Percentiles rank a stretch among this genome's conserved stretches.
Evolutionary conservation across 30 jellyfish, hydroid and myxozoan genomes (phyloP).

Genomic region (Hydractinia echinata): DNA sequence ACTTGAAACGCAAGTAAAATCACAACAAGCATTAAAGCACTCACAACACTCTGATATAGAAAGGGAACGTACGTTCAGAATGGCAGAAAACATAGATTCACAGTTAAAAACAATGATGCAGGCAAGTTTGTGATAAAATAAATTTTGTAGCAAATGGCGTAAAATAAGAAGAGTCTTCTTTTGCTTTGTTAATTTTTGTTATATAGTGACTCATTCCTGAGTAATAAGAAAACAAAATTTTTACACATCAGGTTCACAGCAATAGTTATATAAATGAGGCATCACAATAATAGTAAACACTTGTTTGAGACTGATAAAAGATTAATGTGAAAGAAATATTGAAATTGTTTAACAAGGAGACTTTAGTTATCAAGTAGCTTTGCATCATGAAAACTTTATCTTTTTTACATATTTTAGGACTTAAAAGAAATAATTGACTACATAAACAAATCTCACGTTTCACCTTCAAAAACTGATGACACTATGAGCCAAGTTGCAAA

Average conservation of each 20-base stretch:
- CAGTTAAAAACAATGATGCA: slow-evolving; percentile 85
- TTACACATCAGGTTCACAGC: too few relatives aligned
- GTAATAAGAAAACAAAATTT: too few relatives aligned
- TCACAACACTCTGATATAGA: slow-evolving; percentile 92
- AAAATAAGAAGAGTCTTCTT: too few relatives aligned
- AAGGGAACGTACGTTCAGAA: slow-evolving; percentile 73
- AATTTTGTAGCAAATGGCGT: too few relatives aligned
- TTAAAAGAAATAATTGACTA: slow-evolving; percentile 73
- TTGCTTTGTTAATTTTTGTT: too few relatives aligned
- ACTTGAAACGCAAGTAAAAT: slow-evolving; percentile 63
- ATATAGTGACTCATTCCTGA: too few relatives aligned
- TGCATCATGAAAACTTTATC: background rate
- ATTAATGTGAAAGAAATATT: too few relatives aligned
- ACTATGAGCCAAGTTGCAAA: slow-evolving; percentile 88
- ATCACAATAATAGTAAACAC: too few relatives aligned
- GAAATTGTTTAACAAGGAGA: too few relatives aligned
- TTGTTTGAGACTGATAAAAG: too few relatives aligned
- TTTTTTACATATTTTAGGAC: slow-evolving; percentile 30
- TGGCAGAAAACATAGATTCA: slow-evolving; percentile 85
- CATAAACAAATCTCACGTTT: slow-evolving; percentile 57
- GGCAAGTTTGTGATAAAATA: background rate
- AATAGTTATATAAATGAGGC: too few relatives aligned
- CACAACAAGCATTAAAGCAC: slow-evolving; percentile 60
- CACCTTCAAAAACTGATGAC: slow-evolving; percentile 50
- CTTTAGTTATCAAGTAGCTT: too few relatives aligned